A percentile compares a stretch with the other conserved stretches of the same genome.
These are phyloP conservation scores for Hyla sarda DNA, from an alignment of 2,113 vertebrate genomes.

Conservation along the genomic window DNA sequence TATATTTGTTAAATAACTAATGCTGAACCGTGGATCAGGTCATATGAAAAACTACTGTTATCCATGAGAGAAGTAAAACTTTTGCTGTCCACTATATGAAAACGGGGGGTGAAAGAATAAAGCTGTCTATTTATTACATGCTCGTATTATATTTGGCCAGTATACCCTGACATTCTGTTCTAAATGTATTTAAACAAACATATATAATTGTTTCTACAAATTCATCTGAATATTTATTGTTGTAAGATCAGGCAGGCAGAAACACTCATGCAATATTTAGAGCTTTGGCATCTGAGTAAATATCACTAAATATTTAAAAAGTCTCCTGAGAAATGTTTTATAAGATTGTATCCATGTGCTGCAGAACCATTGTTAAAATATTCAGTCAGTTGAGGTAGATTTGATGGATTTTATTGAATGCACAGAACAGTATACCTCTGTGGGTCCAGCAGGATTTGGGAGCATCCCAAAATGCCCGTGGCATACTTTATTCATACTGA, in stretches of 20 bases:
- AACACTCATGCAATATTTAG: slow-evolving; percentile 53
- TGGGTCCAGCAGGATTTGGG: slow-evolving; percentile 37
- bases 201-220: slow-evolving; percentile 40
- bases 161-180: not conserved
- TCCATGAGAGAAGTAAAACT: not conserved
- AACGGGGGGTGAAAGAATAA: not conserved
- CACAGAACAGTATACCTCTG: slow-evolving; percentile 35
- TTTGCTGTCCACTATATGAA: not conserved
- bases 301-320: slow-evolving; percentile 59
- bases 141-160: not conserved
- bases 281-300: slow-evolving; percentile 54
- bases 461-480: slow-evolving; percentile 50
- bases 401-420: slow-evolving; percentile 51
- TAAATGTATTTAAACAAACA: slow-evolving; percentile 34
- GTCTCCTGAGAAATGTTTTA: slow-evolving; percentile 56
- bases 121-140: not conserved
- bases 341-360: slow-evolving; percentile 51
- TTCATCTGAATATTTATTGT: slow-evolving; percentile 49
- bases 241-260: slow-evolving; percentile 39
- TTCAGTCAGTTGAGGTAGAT: slow-evolving; percentile 41
- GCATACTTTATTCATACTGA: slow-evolving; percentile 49
- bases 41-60: not conserved
- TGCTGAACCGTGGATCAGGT: too few species aligned
- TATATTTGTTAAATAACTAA: too few species aligned
- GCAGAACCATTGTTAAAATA: slow-evolving; percentile 51